Evolutionary conservation across 2,888 invertebrate species (phyloP).

Genomic region (Toxonevra muliebris): DNA sequence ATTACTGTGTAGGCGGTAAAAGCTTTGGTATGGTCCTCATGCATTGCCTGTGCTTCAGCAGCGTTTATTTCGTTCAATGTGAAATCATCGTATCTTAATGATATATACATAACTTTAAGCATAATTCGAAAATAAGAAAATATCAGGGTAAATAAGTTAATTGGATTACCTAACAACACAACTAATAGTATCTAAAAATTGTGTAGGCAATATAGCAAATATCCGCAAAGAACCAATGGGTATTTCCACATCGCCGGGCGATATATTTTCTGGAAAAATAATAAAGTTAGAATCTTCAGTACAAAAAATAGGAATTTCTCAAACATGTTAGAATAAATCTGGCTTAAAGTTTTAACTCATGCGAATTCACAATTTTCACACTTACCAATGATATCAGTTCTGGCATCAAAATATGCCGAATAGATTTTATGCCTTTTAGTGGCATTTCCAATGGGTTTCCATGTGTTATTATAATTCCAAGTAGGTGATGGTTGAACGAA

Average conservation of each 20-base stretch:
- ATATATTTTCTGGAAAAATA: conserved; percentile 40
- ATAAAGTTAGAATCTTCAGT: background rate
- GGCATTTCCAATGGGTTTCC: conserved; percentile 57
- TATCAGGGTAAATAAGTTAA: too few relatives aligned
- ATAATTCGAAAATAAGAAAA: too few relatives aligned
- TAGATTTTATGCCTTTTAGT: conserved; percentile 58
- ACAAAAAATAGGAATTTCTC: conserved; percentile 10
- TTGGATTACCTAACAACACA: conserved; percentile 56
- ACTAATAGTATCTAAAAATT: conserved; percentile 46
- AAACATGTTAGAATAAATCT: background rate
- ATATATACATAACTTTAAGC: conserved; percentile 28
- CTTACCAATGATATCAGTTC: conserved; percentile 57
- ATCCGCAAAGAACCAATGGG: conserved; percentile 54
- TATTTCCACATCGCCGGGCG: conserved; percentile 35
- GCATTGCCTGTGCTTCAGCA: conserved; percentile 61
- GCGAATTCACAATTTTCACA: conserved; percentile 36
- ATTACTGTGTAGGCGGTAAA: conserved; percentile 64
- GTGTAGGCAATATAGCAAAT: conserved; percentile 54
- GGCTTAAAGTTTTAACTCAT: background rate
- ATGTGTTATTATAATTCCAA: conserved; percentile 59
- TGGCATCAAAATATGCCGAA: conserved; percentile 64
- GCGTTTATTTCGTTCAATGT: conserved; percentile 51
- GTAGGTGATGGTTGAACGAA: conserved; percentile 52
- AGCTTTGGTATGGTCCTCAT: conserved; percentile 66
- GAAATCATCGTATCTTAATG: conserved; percentile 48